A percentile compares a stretch with the other conserved stretches of the same genome.
Evolutionary conservation across 2,888 invertebrate genomes (phyloP).

Genomic region (Athripsodes cinereus): DNA sequence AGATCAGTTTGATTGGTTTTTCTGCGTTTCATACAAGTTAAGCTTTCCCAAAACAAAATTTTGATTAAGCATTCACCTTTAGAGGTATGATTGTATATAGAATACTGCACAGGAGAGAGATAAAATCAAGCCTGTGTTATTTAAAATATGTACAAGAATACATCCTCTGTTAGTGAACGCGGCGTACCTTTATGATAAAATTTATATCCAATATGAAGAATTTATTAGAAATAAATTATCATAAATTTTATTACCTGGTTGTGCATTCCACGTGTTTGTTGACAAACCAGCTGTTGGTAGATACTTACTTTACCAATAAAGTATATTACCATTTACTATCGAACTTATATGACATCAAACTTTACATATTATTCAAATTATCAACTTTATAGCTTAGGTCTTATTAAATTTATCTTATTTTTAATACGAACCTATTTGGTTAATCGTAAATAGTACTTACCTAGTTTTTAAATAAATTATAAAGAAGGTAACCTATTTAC

Average conservation of each 20-base stretch:
- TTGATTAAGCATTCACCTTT: too few relatives aligned
- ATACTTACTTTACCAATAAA: neutral
- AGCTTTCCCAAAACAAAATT: too few relatives aligned
- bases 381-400: neutral
- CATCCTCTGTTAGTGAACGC: neutral
- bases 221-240: slow-evolving; percentile 1
- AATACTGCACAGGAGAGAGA: neutral
- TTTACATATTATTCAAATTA: neutral
- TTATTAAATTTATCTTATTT: neutral
- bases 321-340: neutral
- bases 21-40: too few relatives aligned
- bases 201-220: slow-evolving; percentile 1
- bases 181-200: neutral
- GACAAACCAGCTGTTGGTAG: neutral
- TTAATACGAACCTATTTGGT: neutral
- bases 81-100: too few relatives aligned
- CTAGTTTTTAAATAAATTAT: too few relatives aligned
- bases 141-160: neutral
- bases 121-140: neutral
- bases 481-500: too few relatives aligned
- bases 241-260: neutral
- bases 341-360: neutral
- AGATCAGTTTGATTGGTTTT: too few relatives aligned
- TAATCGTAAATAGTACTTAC: neutral
- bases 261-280: neutral